These are phyloP conservation scores for Oegoconia quadripuncta DNA, from an alignment of 2,888 invertebrate genomes.

Conservation along the genomic window DNA sequence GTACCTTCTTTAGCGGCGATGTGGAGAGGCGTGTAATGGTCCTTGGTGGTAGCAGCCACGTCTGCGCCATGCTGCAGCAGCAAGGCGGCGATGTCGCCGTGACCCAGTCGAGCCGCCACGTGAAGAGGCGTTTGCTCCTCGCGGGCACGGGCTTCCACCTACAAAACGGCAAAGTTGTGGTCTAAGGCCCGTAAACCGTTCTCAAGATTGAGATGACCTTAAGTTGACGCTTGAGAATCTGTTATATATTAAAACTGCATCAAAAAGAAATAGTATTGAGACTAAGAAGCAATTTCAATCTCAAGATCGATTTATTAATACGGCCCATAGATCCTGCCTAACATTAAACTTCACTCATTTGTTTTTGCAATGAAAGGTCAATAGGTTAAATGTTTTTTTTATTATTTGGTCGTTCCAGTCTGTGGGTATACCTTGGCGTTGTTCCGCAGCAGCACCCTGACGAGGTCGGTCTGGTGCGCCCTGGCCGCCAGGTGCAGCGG, in stretches of 20 bases:
- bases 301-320: no score
- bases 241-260: no score
- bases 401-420: no score
- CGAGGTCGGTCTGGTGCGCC: slow-evolving; percentile 98
- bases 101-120: slow-evolving; percentile 96
- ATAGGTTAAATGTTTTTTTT: no score
- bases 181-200: no score
- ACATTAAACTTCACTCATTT: no score
- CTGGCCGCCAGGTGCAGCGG: slow-evolving; percentile 97
- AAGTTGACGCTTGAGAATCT: no score
- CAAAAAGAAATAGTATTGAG: no score
- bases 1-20: slow-evolving; percentile 97
- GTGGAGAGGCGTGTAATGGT: slow-evolving; percentile 96
- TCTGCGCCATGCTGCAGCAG: slow-evolving; percentile 96
- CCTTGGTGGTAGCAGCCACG: slow-evolving; percentile 94
- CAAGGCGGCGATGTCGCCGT: slow-evolving; percentile 96
- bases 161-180: no score
- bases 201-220: no score
- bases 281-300: no score
- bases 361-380: not conserved
- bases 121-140: slow-evolving; percentile 98
- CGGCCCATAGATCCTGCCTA: no score
- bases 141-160: slow-evolving; percentile 83
- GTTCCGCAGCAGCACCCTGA: slow-evolving; percentile 95
- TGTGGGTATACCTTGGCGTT: slow-evolving; percentile 94